Conservation (phyloP, 1,140 invertebrate genomes). For the Pogonus chalceus region DNA sequence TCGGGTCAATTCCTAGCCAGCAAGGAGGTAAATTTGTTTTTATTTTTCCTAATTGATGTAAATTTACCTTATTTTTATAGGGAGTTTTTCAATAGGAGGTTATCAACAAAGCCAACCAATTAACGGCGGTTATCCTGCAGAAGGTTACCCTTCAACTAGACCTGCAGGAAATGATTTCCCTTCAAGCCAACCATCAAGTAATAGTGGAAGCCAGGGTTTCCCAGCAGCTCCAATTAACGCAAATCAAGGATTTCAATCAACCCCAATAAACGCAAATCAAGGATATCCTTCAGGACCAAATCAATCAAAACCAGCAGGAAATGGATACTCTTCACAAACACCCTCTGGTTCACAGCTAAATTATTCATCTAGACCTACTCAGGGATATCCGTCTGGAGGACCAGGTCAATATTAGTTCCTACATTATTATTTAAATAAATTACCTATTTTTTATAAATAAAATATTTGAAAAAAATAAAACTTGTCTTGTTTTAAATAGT, state of each 20-base stretch:
- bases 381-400: conserved; percentile 23
- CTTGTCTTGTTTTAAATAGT: too few species aligned
- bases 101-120: conserved; percentile 21
- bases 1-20: conserved; percentile 25
- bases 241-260: conserved; percentile 11
- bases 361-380: too few species aligned
- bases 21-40: conserved; percentile 10
- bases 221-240: background rate
- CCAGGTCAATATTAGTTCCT: too few species aligned
- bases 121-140: conserved; percentile 16
- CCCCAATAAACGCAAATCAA: background rate
- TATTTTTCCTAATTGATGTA: too few species aligned
- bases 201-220: background rate
- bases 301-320: conserved; percentile 16
- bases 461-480: too few species aligned
- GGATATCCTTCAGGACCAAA: background rate
- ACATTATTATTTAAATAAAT: too few species aligned
- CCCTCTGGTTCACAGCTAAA: too few species aligned
- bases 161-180: conserved; percentile 1
- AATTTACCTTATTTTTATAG: conserved; percentile 26
- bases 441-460: too few species aligned
- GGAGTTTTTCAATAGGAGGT: conserved; percentile 27
- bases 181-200: background rate
- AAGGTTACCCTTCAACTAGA: conserved; percentile 6
- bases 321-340: conserved; percentile 19